Percentiles rank a stretch among this genome's conserved stretches.
These are phyloP conservation scores for Mythimna vitellina DNA, from an alignment of 2,888 invertebrate species.

Conservation along the genomic window DNA sequence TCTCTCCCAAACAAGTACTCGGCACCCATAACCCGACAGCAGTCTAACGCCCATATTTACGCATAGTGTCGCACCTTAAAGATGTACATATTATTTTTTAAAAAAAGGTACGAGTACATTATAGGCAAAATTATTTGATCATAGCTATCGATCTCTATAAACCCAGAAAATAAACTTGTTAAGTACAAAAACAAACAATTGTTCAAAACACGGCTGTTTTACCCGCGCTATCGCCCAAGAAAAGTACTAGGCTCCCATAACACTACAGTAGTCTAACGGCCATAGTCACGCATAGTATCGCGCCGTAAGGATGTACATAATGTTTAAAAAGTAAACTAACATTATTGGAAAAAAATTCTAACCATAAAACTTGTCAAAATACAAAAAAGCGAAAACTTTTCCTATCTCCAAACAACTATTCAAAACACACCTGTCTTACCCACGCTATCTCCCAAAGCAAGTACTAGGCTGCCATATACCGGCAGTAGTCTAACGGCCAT, in stretches of 20 bases:
- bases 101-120: too few relatives aligned
- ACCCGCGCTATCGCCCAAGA: background rate
- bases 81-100: background rate
- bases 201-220: conserved; percentile 8
- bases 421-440: conserved; percentile 7
- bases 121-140: too few relatives aligned
- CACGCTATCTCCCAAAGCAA: background rate
- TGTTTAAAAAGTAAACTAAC: background rate
- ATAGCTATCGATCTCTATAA: background rate
- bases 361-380: background rate
- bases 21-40: background rate
- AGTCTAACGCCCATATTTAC: background rate
- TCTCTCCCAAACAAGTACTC: background rate
- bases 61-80: background rate
- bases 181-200: background rate
- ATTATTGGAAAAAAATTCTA: too few relatives aligned
- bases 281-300: conserved; percentile 36
- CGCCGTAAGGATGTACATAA: background rate
- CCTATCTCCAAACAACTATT: background rate
- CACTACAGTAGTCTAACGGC: conserved; percentile 5
- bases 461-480: conserved; percentile 35
- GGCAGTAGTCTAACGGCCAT: conserved; percentile 14
- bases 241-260: conserved; percentile 37
- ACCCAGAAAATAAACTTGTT: background rate
- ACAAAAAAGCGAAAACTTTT: background rate